Evolutionary conservation across 1,140 invertebrate genomes (phyloP), one percentile per base, ranked within the genome.

Genomic region (Zaprionus vittiger): DNA sequence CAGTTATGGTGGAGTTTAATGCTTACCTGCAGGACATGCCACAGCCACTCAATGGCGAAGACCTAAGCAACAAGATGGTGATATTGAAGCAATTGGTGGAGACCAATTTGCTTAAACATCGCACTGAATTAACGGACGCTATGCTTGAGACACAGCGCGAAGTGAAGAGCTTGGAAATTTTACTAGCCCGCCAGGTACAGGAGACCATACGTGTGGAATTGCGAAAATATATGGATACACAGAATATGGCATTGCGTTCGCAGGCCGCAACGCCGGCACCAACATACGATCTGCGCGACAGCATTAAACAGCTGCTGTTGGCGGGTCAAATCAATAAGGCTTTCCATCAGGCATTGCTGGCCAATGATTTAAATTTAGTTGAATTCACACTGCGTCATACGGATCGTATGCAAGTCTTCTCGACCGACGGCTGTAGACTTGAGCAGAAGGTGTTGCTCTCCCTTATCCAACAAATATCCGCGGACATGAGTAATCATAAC

Each of bases 401-500:
- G 4, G 96, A 97, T 85, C 95, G 96, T 0, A 93, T 95, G 7
- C 94, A 95, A 74, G 95, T 98, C 15, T 98, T 99, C 93, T 94
- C 94, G 9, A 93, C 94, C 59, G 83, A 87, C 1, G 95, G 95
- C 1, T 97, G 96, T 91, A 94, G 95, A 14, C 93, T 98, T 14
- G 95, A 96, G 63, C 97, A 98, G 89, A 96, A 96, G 79, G 97
- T 98, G 44, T 94, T 99, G 60, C 93, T 99, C 28, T 98, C 98
- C 1, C 94, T 99, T 2, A 97, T 99, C 76, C 97, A 98, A 93
- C 98, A 99, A 92, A 94, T 99, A 4, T 97, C 97, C 4, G 96
- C 97, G 2, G 97, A 99, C 92, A 95, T 99, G 92, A 94, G 94
- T 28, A 94, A 96, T 63, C 95, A 98, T 83, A 97, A 97, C n/a